These are phyloP conservation scores for Lamellibrachia columna DNA, from an alignment of 2,888 invertebrate species.

Conservation along the genomic window DNA sequence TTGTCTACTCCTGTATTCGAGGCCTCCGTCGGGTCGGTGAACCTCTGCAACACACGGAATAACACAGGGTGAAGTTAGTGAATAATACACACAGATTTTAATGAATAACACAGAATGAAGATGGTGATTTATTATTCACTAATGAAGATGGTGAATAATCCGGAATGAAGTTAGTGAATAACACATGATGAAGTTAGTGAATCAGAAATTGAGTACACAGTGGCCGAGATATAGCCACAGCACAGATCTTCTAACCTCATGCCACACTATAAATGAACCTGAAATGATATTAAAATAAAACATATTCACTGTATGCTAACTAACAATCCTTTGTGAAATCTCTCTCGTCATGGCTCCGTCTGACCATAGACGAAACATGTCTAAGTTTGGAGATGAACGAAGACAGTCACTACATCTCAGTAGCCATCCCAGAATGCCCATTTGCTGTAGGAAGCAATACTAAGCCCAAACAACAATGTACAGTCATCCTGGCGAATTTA, in stretches of 20 bases:
- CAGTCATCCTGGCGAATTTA: neutral
- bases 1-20: neutral
- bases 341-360: neutral
- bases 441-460: neutral
- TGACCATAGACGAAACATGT: too few species aligned
- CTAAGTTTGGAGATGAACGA: neutral
- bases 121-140: too few species aligned
- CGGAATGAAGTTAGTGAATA: too few species aligned
- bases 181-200: too few species aligned
- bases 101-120: neutral
- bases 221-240: too few species aligned
- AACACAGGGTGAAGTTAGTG: neutral
- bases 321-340: too few species aligned
- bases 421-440: neutral
- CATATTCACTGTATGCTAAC: too few species aligned
- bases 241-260: too few species aligned
- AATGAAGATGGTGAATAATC: too few species aligned
- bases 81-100: neutral
- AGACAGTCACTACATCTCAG: conserved; percentile 4
- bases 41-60: neutral
- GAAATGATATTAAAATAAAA: too few species aligned
- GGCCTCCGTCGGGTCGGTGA: conserved; percentile 1
- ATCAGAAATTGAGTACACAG: too few species aligned
- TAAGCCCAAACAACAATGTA: neutral
- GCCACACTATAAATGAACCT: too few species aligned